Conservation (phyloP, 2,797 vertebrate species). For the Neosilurus mollespiculum region DNA sequence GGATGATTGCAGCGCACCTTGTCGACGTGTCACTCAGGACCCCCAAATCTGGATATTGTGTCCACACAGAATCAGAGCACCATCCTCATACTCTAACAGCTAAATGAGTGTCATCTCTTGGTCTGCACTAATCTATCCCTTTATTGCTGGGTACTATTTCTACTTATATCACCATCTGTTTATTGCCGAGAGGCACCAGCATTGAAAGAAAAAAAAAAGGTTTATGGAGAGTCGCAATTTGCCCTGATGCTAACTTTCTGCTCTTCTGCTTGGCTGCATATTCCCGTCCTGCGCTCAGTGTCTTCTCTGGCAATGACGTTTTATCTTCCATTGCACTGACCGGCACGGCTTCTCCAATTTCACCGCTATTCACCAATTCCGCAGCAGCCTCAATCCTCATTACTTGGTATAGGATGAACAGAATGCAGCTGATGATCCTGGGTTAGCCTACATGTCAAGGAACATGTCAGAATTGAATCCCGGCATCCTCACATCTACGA, state of each 20-base stretch:
- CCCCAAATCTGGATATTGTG: background rate
- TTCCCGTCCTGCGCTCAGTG: background rate
- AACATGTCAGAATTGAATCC: background rate
- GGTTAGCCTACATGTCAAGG: background rate
- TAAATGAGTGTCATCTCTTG: slow-evolving; percentile 3
- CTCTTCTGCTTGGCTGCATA: background rate
- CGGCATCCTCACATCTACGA: background rate
- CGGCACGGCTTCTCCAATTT: background rate
- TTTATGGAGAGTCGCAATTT: slow-evolving; percentile 10
- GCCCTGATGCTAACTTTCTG: slow-evolving; percentile 9
- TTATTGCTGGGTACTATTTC: background rate
- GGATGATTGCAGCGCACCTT: too few relatives aligned
- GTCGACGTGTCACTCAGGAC: too few relatives aligned
- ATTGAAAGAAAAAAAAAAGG: background rate
- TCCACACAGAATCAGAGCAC: background rate
- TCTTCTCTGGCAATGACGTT: background rate
- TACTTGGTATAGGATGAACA: background rate
- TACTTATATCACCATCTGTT: slow-evolving; percentile 18
- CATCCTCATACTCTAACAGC: background rate
- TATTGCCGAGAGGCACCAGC: background rate
- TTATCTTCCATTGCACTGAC: background rate
- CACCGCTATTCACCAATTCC: background rate
- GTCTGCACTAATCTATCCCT: background rate
- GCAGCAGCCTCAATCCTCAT: background rate
- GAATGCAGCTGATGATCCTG: background rate